These are phyloP conservation scores for Peribatodes rhomboidaria DNA, from an alignment of 2,888 invertebrate genomes.

Conservation along the genomic window DNA sequence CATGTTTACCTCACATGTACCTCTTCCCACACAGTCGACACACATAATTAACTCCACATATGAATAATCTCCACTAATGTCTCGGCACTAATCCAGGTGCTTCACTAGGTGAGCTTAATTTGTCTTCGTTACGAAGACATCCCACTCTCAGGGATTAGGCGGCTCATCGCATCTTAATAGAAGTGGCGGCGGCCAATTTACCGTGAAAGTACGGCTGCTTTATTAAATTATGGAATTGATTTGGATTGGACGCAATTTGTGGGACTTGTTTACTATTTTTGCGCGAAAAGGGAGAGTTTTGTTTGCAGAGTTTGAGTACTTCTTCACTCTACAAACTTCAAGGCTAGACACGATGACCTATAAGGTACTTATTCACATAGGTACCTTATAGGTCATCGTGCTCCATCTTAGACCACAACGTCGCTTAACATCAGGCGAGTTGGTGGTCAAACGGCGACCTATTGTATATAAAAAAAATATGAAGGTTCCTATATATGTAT, in stretches of 20 bases:
- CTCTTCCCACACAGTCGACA: slow-evolving; percentile 1
- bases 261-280: slow-evolving; percentile 3
- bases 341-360: too few relatives aligned
- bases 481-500: too few relatives aligned
- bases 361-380: too few relatives aligned
- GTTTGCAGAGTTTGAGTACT: too few relatives aligned
- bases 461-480: too few relatives aligned
- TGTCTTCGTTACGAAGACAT: slow-evolving; percentile 74
- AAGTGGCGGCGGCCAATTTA: slow-evolving; percentile 46
- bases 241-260: slow-evolving; percentile 21
- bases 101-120: slow-evolving; percentile 66
- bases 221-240: slow-evolving; percentile 41
- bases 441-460: too few relatives aligned
- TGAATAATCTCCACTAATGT: slow-evolving; percentile 52
- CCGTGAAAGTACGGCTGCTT: slow-evolving; percentile 43
- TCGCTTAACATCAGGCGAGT: too few relatives aligned
- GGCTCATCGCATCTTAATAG: slow-evolving; percentile 53
- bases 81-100: slow-evolving; percentile 51
- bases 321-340: too few relatives aligned
- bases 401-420: too few relatives aligned
- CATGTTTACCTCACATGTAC: neutral
- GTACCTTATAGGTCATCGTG: too few relatives aligned
- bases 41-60: slow-evolving; percentile 45
- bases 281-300: neutral
- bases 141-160: slow-evolving; percentile 53